Conservation (phyloP, 2,113 vertebrate genomes). For the Romanogobio albipinnatus region DNA sequence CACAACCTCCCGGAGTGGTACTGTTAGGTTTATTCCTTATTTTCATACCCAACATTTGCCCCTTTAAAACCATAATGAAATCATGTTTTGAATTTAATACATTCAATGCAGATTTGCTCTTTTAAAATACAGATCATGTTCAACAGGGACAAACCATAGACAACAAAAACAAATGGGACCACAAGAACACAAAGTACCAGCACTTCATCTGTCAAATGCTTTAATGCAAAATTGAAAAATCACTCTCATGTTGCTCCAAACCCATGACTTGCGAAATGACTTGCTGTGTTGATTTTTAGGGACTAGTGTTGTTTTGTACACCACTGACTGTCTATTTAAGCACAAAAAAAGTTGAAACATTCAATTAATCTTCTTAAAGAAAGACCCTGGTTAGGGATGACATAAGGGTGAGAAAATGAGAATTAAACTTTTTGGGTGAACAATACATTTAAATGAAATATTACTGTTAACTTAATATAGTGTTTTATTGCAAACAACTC, state of each 20-base stretch:
- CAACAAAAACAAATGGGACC: not conserved
- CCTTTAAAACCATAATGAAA: conserved; percentile 46
- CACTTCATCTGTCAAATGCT: not conserved
- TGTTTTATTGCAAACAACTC: not conserved
- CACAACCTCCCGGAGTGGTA: conserved; percentile 58
- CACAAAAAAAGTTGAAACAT: too few species aligned
- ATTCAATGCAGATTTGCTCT: conserved; percentile 57
- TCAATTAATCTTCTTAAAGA: too few species aligned
- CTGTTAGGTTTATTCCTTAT: conserved; percentile 56
- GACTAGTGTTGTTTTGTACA: not conserved
- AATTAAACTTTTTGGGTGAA: too few species aligned
- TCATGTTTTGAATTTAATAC: conserved; percentile 54
- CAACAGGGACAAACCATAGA: conserved; percentile 51
- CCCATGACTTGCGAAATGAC: not conserved
- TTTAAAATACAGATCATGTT: conserved; percentile 57
- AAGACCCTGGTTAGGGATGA: too few species aligned
- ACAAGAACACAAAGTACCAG: not conserved
- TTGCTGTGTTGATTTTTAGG: not conserved
- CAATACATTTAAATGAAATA: too few species aligned
- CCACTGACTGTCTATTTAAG: not conserved
- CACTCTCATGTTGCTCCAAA: not conserved
- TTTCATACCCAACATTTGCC: conserved; percentile 59
- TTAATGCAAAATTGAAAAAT: not conserved
- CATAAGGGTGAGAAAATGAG: too few species aligned
- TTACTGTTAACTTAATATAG: not conserved